phyloP scores from a whole-genome alignment of 2,888 invertebrate genomes.

The Aphidoletes aphidimyza region DNA sequence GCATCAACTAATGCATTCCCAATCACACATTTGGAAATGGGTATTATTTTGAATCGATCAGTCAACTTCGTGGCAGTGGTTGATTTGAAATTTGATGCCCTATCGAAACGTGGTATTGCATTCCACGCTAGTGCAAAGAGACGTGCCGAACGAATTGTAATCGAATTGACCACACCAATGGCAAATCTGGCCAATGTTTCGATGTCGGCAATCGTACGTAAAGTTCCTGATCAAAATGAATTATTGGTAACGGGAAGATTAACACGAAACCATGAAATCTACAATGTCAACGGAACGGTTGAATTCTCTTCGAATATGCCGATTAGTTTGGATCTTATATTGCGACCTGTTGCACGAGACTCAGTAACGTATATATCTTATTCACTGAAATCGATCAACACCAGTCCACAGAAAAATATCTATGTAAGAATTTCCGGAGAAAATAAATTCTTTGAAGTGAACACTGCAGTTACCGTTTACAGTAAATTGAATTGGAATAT shows the following conservation, averaged over 20 bases:
- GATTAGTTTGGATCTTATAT: slow-evolving; percentile 65
- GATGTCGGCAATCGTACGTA: slow-evolving; percentile 63
- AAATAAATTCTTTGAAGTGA: slow-evolving; percentile 66
- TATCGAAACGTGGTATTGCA: slow-evolving; percentile 61
- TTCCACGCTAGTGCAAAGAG: slow-evolving; percentile 63
- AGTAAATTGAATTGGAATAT: slow-evolving; percentile 67
- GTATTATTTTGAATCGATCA: slow-evolving; percentile 61
- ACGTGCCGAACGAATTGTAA: slow-evolving; percentile 63
- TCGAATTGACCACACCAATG: slow-evolving; percentile 65
- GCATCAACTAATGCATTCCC: slow-evolving; percentile 64
- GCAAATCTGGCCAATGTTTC: slow-evolving; percentile 63
- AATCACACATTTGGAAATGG: slow-evolving; percentile 61
- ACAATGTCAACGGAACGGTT: slow-evolving; percentile 66
- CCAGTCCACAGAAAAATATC: slow-evolving; percentile 55
- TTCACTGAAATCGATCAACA: slow-evolving; percentile 61
- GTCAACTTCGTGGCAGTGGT: slow-evolving; percentile 62
- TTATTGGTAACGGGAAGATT: slow-evolving; percentile 66
- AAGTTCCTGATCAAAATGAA: slow-evolving; percentile 58
- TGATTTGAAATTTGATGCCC: slow-evolving; percentile 61
- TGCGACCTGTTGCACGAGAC: slow-evolving; percentile 66
- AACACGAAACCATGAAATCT: slow-evolving; percentile 66
- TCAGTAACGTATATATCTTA: slow-evolving; percentile 64
- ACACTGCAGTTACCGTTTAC: slow-evolving; percentile 64
- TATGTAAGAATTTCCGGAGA: slow-evolving; percentile 61
- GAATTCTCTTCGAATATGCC: slow-evolving; percentile 65